Evolutionary conservation across 2,888 invertebrate species (phyloP), one percentile per base, ranked within the genome.

Genomic region (Sycophila texana): DNA sequence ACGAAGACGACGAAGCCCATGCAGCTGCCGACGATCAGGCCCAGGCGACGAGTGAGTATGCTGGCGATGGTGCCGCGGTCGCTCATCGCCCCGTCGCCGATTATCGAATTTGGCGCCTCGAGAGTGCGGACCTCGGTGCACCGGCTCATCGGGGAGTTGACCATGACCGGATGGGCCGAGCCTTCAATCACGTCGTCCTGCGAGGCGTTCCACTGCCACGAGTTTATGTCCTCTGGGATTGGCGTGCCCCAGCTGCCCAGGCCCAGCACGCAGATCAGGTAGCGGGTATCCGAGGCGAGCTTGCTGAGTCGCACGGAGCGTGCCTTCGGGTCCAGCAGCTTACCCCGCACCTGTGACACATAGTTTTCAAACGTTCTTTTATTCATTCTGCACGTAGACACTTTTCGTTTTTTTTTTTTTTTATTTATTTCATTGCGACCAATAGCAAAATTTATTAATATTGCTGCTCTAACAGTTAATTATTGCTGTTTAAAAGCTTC

Each of bases 1-100:
- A 97, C 93, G 88, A 97, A 97, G 72, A 97, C 96, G 82, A 96
- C 93, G 86, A 96, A 95, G 75, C 96, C 96, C 92, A 97, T 94
- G 87, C 95, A 96, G 89, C 96, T 95, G 76, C 97, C 97, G 76
- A 97, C 95, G 85, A 97, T 96, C 83, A 97, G 93, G 53, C 97
- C 96, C 74, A 97, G 92, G 81, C 97, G 93, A 78, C 97, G 93
- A 1, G 96, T 96, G 65, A 97, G 91, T 86, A 97, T 94, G 80
- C 95, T 95, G 81, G 94, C 94, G 66, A 95, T 93, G 26, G 93
- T 93, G 30, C 94, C 94, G 26, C 94, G 94, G 86, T 94, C 94
- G 18, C 94, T 93, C 82, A 94, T 87, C 22, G 93, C 92, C 71
- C 92, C 92, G 58, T 92, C 92, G 57, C 92, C 91, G 57, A 92